These are phyloP conservation scores for Muscicapa comitata DNA, from an alignment of 2,797 vertebrate genomes.

Conservation along the genomic window DNA sequence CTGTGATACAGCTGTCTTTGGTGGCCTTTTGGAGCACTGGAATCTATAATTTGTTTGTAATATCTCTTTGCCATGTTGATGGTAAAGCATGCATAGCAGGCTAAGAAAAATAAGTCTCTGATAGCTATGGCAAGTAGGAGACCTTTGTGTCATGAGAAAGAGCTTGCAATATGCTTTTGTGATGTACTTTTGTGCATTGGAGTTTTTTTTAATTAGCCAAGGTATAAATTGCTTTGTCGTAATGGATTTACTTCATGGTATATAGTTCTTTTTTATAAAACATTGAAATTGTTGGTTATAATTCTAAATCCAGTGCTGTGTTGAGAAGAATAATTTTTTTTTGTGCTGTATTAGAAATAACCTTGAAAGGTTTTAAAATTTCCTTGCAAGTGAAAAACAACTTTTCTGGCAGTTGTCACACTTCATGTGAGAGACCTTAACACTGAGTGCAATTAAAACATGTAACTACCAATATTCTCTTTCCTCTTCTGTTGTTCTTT, in stretches of 20 bases:
- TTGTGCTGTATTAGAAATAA: not conserved
- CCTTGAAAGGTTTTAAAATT: not conserved
- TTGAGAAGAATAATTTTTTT: not conserved
- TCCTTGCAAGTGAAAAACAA: not conserved
- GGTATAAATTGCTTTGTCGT: not conserved
- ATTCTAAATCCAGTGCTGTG: not conserved
- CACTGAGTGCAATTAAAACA: not conserved
- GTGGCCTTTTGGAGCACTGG: not conserved
- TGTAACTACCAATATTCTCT: not conserved
- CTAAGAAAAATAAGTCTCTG: not conserved
- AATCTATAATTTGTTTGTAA: not conserved
- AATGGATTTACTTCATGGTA: not conserved
- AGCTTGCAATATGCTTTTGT: not conserved
- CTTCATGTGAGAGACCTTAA: not conserved
- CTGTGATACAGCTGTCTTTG: not conserved
- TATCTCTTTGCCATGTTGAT: constrained; percentile 1
- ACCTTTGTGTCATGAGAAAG: not conserved
- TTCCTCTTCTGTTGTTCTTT: not conserved
- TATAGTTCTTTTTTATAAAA: not conserved
- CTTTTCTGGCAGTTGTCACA: not conserved
- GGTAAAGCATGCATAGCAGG: not conserved
- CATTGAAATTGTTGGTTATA: not conserved
- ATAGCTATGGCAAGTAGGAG: not conserved
- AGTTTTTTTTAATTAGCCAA: not conserved
- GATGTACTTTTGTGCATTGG: not conserved